phyloP scores from a whole-genome alignment of 2,797 vertebrate species.

The Anisognathus igniventris region DNA sequence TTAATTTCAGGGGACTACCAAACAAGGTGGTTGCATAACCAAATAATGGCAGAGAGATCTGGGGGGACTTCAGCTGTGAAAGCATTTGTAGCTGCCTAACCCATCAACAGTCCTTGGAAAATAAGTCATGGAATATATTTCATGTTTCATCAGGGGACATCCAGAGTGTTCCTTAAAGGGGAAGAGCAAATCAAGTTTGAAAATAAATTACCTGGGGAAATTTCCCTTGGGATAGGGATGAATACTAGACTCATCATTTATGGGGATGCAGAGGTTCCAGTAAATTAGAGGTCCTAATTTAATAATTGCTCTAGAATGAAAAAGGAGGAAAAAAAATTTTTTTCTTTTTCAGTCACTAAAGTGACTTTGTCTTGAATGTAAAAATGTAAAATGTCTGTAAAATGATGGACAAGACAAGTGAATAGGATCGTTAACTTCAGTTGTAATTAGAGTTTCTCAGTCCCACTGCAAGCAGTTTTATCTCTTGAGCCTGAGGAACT shows the following conservation, averaged over 20 bases:
- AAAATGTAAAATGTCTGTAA: not conserved
- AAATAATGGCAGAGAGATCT: not conserved
- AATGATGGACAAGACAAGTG: not conserved
- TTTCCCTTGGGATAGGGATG: not conserved
- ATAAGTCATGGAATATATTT: not conserved
- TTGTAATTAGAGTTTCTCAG: not conserved
- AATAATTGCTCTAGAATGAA: not conserved
- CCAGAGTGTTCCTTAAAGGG: not conserved
- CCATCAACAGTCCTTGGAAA: not conserved
- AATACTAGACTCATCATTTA: rapidly evolving
- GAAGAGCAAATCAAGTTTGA: not conserved
- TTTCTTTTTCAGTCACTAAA: not conserved
- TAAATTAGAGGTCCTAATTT: not conserved
- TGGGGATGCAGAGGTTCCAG: not conserved
- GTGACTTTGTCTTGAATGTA: not conserved
- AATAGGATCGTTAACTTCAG: not conserved
- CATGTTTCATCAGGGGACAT: not conserved
- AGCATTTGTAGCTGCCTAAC: not conserved
- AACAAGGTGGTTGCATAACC: not conserved
- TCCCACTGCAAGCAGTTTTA: not conserved
- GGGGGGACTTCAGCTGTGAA: not conserved
- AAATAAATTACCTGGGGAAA: not conserved
- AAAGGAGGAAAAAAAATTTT: rapidly evolving
- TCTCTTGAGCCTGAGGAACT: not conserved
- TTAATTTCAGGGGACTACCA: not conserved